These are phyloP conservation scores for Lepidonotus clava DNA, from an alignment of 2,888 invertebrate genomes.

Conservation along the genomic window DNA sequence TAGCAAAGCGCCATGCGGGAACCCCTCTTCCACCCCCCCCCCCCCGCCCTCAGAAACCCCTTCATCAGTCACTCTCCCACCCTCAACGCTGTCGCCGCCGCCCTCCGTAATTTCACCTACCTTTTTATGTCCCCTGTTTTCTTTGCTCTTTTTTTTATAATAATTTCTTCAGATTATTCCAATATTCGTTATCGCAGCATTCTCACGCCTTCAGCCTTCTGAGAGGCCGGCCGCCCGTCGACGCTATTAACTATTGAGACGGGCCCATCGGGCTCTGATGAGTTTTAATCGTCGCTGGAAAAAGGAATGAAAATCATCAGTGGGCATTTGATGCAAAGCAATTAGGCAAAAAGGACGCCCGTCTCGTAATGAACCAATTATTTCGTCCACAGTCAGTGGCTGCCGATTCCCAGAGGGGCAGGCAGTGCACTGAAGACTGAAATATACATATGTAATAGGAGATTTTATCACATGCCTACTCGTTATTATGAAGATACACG, in stretches of 20 bases:
- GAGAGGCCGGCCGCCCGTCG: neutral
- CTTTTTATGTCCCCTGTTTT: neutral
- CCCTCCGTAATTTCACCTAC: neutral
- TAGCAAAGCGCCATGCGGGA: neutral
- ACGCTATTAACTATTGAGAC: constrained; percentile 13
- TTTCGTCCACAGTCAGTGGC: constrained; percentile 12
- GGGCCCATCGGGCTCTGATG: constrained; percentile 8
- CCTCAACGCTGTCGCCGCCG: neutral
- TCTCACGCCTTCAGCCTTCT: neutral
- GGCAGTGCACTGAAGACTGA: neutral
- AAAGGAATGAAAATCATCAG: constrained; percentile 20
- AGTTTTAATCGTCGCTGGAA: neutral
- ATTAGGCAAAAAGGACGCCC: neutral
- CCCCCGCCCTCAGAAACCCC: too few relatives aligned
- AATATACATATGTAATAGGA: constrained; percentile 7
- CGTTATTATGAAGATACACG: neutral
- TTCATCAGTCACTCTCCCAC: neutral
- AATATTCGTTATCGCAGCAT: constrained; percentile 5
- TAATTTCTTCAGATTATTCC: neutral
- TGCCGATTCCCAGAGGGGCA: neutral
- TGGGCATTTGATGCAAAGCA: constrained; percentile 19
- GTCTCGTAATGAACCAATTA: constrained; percentile 28
- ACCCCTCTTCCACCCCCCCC: neutral
- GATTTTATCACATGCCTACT: neutral
- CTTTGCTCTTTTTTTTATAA: neutral